Percentiles rank a stretch among this genome's conserved stretches.
phyloP scores from a whole-genome alignment of 30 jellyfish, hydroid and myxozoan species.

The Turritopsis dohrnii region DNA sequence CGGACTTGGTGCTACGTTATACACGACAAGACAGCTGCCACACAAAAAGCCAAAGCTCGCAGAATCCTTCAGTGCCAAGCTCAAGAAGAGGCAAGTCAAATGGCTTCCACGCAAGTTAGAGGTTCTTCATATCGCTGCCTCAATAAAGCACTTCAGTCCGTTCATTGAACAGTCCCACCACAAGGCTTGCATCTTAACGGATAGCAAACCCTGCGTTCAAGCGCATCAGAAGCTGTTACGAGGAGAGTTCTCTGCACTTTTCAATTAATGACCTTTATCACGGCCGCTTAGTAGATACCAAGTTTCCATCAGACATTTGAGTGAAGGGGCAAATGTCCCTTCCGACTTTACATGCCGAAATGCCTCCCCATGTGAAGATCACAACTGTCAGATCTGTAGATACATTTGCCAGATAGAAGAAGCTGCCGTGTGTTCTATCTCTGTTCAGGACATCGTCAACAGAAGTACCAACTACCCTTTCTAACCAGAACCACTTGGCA shows the following conservation, averaged over 20 bases:
- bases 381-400: slow-evolving; percentile 20
- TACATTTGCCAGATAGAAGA: slow-evolving; percentile 13
- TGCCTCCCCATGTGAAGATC: slow-evolving; percentile 11
- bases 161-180: slow-evolving; percentile 47
- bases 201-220: slow-evolving; percentile 60
- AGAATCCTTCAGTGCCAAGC: slow-evolving; percentile 54
- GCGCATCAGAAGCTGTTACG: slow-evolving; percentile 40
- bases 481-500: not conserved
- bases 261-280: slow-evolving; percentile 33
- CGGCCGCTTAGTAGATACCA: slow-evolving; percentile 40
- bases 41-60: slow-evolving; percentile 34
- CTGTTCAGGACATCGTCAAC: slow-evolving; percentile 6
- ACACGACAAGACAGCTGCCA: slow-evolving; percentile 12
- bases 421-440: slow-evolving; percentile 9
- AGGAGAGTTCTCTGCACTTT: slow-evolving; percentile 45
- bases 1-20: slow-evolving; percentile 42
- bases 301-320: not conserved
- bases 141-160: slow-evolving; percentile 42
- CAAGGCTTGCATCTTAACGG: slow-evolving; percentile 36
- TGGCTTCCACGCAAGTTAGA: slow-evolving; percentile 61
- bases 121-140: slow-evolving; percentile 52
- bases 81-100: slow-evolving; percentile 35
- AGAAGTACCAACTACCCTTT: slow-evolving; percentile 4
- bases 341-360: slow-evolving; percentile 26
- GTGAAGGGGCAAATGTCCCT: slow-evolving; percentile 1